phyloP scores from a whole-genome alignment of 2,888 invertebrate genomes.

The Operophtera brumata region DNA sequence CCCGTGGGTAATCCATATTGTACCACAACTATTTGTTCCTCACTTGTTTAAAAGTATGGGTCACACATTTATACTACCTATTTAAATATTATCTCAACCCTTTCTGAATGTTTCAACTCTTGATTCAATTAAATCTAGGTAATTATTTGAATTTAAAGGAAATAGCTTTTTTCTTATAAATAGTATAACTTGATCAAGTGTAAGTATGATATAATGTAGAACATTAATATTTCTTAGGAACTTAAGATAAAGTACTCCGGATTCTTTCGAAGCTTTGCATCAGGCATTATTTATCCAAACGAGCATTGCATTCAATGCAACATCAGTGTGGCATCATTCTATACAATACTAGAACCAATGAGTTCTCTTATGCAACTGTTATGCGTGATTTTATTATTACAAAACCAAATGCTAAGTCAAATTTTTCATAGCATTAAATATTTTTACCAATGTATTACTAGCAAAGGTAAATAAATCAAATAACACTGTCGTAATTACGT shows the following conservation, averaged over 20 bases:
- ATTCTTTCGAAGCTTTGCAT: constrained; percentile 66
- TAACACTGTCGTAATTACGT: constrained; percentile 52
- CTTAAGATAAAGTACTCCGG: constrained; percentile 75
- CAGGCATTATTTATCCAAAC: constrained; percentile 48
- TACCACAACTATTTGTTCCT: constrained; percentile 19
- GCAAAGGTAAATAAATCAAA: constrained; percentile 80
- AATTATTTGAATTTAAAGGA: constrained; percentile 47
- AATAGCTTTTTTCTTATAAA: constrained; percentile 55
- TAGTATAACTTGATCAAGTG: constrained; percentile 66
- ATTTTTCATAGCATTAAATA: constrained; percentile 78
- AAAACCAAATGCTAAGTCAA: constrained; percentile 77
- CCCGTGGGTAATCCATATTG: constrained; percentile 1
- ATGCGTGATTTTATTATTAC: constrained; percentile 65
- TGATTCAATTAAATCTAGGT: constrained; percentile 49
- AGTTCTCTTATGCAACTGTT: constrained; percentile 55
- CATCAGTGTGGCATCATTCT: constrained; percentile 37
- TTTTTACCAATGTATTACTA: constrained; percentile 80
- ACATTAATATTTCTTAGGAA: constrained; percentile 73
- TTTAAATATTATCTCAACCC: constrained; percentile 40
- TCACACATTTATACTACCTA: constrained; percentile 32
- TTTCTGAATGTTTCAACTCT: constrained; percentile 49
- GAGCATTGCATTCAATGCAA: constrained; percentile 49
- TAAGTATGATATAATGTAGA: constrained; percentile 67
- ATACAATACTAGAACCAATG: constrained; percentile 36
- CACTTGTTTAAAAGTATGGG: constrained; percentile 50